A percentile compares a stretch with the other conserved stretches of the same genome.
phyloP scores from a whole-genome alignment of 2,797 vertebrate genomes.

The Poecilia wingei region DNA sequence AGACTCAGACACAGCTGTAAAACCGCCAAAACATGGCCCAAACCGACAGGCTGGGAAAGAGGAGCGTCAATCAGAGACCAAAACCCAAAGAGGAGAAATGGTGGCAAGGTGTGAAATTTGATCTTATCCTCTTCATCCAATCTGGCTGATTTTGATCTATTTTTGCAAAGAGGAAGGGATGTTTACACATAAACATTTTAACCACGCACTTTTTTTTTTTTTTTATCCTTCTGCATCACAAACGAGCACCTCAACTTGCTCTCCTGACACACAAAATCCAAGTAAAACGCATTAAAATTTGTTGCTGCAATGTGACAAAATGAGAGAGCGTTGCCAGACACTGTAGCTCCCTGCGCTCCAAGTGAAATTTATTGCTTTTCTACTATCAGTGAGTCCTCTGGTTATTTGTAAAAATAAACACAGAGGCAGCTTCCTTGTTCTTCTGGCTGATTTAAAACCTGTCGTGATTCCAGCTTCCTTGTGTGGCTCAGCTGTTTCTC shows the following conservation, averaged over 20 bases:
- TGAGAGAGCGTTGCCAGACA: not conserved
- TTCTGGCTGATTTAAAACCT: conserved; percentile 21
- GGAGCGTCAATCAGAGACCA: not conserved
- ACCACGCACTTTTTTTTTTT: not conserved
- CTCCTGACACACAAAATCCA: not conserved
- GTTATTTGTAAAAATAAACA: not conserved
- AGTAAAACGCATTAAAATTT: not conserved
- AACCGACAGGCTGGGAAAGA: not conserved
- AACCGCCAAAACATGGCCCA: not conserved
- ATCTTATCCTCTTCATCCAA: not conserved
- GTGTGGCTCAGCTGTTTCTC: conserved; percentile 36
- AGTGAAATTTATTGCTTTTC: not conserved
- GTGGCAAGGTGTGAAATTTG: not conserved
- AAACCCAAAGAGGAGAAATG: not conserved
- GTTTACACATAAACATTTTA: not conserved
- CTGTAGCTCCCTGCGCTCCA: not conserved
- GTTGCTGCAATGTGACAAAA: not conserved
- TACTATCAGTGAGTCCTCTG: not conserved
- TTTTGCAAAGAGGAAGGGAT: not conserved
- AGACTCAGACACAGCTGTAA: not conserved
- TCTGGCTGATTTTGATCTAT: not conserved
- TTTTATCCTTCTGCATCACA: not conserved
- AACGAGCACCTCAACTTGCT: not conserved
- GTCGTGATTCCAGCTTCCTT: conserved; percentile 19
- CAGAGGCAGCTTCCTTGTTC: conserved; percentile 6